phyloP scores from a whole-genome alignment of 2,888 invertebrate genomes.

The Alloplasta piceator region DNA sequence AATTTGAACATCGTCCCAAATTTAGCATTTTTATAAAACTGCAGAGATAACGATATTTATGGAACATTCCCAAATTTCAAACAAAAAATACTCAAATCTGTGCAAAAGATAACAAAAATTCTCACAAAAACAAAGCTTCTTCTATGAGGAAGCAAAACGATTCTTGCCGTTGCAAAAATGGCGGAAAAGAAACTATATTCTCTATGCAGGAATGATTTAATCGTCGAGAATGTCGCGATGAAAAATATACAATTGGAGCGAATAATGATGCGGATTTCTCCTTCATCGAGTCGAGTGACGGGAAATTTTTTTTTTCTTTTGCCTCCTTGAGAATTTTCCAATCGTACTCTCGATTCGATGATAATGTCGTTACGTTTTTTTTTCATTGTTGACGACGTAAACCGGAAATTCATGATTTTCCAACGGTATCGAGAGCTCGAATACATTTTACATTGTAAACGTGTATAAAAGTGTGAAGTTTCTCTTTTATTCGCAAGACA shows the following conservation, averaged over 20 bases:
- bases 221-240: constrained; percentile 46
- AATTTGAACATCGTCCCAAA: too few species aligned
- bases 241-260: constrained; percentile 34
- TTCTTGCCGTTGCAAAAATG: background rate
- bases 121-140: too few species aligned
- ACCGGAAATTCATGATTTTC: constrained; percentile 24
- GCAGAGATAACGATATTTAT: too few species aligned
- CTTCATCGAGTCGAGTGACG: background rate
- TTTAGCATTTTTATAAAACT: too few species aligned
- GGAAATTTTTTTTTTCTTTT: constrained; percentile 9
- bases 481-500: constrained; percentile 45
- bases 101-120: too few species aligned
- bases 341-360: constrained; percentile 14
- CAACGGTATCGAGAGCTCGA: background rate
- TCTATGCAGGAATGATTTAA: constrained; percentile 32
- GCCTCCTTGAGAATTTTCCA: constrained; percentile 13
- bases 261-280: constrained; percentile 24
- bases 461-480: constrained; percentile 51
- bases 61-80: too few species aligned
- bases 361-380: constrained; percentile 19
- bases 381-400: background rate
- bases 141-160: background rate
- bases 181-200: constrained; percentile 1
- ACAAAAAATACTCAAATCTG: background rate
- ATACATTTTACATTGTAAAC: background rate